These are phyloP conservation scores for Brevimyrus niger DNA, from an alignment of 2,113 vertebrate genomes.

Conservation along the genomic window DNA sequence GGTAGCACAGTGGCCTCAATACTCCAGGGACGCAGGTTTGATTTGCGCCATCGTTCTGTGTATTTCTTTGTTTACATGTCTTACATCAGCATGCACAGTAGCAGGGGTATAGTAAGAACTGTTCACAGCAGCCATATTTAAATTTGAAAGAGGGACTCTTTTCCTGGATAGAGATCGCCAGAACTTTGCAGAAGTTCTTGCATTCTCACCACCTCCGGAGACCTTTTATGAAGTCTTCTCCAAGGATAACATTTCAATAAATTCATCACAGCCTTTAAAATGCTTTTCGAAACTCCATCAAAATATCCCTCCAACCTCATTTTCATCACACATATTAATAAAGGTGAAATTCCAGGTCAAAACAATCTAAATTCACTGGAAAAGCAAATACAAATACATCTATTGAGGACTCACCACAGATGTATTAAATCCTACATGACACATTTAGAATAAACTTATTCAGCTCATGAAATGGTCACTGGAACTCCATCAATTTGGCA, in stretches of 20 bases:
- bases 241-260: neutral
- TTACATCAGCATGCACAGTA: neutral
- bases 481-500: neutral
- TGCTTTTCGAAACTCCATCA: neutral
- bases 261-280: neutral
- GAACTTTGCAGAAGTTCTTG: neutral
- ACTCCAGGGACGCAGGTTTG: neutral
- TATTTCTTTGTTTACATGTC: neutral
- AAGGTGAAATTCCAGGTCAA: neutral
- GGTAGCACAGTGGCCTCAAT: neutral
- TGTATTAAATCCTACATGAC: neutral
- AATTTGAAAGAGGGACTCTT: neutral
- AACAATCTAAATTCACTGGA: neutral
- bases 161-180: neutral
- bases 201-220: neutral
- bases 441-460: neutral
- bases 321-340: neutral
- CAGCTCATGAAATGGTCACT: neutral
- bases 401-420: neutral
- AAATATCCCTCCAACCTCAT: neutral
- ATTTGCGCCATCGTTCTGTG: neutral
- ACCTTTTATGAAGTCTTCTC: neutral
- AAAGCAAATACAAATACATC: neutral
- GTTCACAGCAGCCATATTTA: neutral
- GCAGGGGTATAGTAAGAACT: neutral